Evolutionary conservation across 2,797 vertebrate genomes (phyloP).

Genomic region (Rhinophrynus dorsalis): DNA sequence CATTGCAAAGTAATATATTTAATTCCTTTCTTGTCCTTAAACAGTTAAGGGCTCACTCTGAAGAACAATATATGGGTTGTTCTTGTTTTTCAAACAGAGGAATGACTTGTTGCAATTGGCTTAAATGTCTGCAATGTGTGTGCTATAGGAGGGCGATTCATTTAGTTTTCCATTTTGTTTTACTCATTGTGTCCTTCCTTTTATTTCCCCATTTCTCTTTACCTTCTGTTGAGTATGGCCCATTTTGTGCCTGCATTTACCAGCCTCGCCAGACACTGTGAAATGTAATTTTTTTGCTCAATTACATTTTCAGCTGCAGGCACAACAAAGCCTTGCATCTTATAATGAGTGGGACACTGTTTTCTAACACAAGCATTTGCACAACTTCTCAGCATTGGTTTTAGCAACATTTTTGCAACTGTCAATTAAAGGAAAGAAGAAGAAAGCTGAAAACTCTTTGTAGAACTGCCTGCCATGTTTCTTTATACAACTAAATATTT

Average conservation of each 20-base stretch:
- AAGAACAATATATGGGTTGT: too few species aligned
- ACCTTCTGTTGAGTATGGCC: too few species aligned
- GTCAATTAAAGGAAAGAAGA: conserved; percentile 25
- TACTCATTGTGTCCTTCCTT: too few species aligned
- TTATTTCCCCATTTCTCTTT: too few species aligned
- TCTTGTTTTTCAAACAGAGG: too few species aligned
- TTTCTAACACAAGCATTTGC: conserved; percentile 33
- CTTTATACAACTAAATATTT: conserved; percentile 49
- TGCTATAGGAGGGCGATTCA: too few species aligned
- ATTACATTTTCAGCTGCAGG: conserved; percentile 5
- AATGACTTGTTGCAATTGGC: too few species aligned
- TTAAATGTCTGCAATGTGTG: too few species aligned
- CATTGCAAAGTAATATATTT: too few species aligned
- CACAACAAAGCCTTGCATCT: conserved; percentile 9
- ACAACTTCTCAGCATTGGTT: conserved; percentile 6
- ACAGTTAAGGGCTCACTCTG: too few species aligned
- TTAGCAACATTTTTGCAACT: conserved; percentile 46
- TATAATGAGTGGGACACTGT: conserved; percentile 24
- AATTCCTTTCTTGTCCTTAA: too few species aligned
- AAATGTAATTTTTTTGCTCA: background rate
- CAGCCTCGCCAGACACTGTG: background rate
- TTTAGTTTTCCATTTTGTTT: too few species aligned
- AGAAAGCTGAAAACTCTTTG: conserved; percentile 33
- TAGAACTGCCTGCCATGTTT: conserved; percentile 36
- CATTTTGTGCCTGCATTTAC: background rate